Conservation (phyloP, 2,797 vertebrate species). For the Nyctibius grandis region DNA sequence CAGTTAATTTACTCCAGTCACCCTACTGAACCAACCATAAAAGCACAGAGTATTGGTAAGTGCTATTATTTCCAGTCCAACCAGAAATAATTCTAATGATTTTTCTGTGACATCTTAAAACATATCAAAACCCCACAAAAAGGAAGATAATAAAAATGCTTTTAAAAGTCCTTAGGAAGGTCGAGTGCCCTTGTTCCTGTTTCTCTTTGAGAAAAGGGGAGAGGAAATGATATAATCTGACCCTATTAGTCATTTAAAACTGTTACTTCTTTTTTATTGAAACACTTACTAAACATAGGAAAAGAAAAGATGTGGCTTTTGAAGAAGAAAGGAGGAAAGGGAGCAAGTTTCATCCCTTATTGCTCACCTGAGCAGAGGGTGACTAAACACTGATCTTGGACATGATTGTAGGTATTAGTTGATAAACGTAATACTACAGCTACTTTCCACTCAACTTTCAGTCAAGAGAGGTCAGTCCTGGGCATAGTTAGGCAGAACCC, state of each 20-base stretch:
- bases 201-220: neutral
- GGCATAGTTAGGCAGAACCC: neutral
- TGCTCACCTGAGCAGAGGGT: neutral
- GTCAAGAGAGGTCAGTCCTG: neutral
- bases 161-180: neutral
- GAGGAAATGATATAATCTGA: neutral
- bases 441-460: neutral
- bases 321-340: neutral
- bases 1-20: neutral
- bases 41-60: neutral
- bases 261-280: neutral
- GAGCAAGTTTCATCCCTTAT: neutral
- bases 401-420: neutral
- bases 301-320: neutral
- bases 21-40: neutral
- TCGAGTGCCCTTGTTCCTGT: neutral
- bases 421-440: neutral
- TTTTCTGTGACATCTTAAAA: neutral
- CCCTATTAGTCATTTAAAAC: neutral
- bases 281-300: neutral
- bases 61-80: neutral
- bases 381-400: neutral
- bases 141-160: neutral
- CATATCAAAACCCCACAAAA: neutral
- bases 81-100: neutral